Base-by-base conservation (phyloP, 2,888 invertebrate species). In the Tachina fera region DNA sequence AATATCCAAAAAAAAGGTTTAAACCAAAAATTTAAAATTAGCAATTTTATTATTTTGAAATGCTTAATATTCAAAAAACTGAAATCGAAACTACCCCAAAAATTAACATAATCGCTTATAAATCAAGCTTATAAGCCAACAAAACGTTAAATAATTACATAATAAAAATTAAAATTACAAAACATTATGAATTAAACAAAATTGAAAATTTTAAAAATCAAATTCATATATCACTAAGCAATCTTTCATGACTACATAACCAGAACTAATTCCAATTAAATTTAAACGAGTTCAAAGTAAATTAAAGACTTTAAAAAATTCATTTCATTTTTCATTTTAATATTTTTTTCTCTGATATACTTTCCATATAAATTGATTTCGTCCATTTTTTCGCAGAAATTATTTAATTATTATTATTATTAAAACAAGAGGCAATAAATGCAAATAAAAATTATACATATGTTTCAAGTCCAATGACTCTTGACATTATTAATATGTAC, bases 391-490 rank as follows among this genome's bases (percentile, higher is more conserved):
- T 31, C 31, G 74, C 60, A 19, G n/a, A 45, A 72, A 31, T 61
- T 41, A 68, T 63, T 65, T 61, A 53, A 49, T 75, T 53, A 53
- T 61, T 60, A 43, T 68, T 67, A 43, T 68, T 60, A 13, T 45
- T 8, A 31, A 10, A 49, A 58, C 53, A 43, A 49, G 11, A 41
- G 39, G 58, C 51, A 56, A 65, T 47, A 67, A 51, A 72, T 47
- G 76, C 11, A 60, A 77, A 77, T 79, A 68, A 76, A 74, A 77
- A 68, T 67, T 49, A 53, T 49, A 85, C 82, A 78, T 63, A 78
- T 82, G 70, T 63, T 68, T 70, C 58, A 75, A 82, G 85, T 78
- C 74, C 78, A 82, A 85, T 78, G 85, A 85, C 85, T 82, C 63
- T 82, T 85, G 78, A 78, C 82, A 82, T 82, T 58, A 74, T 58